Percentiles rank a stretch among this genome's conserved stretches.
phyloP scores from a whole-genome alignment of 2,888 invertebrate species.

The Lasioglossum oenotherae region DNA sequence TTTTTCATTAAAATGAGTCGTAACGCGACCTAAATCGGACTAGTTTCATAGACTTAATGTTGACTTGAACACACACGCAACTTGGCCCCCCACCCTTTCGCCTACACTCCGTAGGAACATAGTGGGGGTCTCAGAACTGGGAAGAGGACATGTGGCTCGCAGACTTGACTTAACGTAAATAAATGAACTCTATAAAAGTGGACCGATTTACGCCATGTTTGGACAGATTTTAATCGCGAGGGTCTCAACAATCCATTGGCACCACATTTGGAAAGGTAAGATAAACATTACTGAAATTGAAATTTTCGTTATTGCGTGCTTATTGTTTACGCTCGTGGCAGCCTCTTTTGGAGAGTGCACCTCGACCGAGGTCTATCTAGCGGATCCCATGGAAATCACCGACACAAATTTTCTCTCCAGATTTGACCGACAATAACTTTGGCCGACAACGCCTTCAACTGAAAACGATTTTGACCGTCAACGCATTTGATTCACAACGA shows the following conservation, averaged over 20 bases:
- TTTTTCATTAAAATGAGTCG: neutral
- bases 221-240: neutral
- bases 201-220: neutral
- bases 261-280: neutral
- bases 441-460: too few relatives aligned
- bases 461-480: too few relatives aligned
- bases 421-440: too few relatives aligned
- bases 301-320: neutral
- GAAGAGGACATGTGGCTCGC: neutral
- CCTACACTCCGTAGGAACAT: neutral
- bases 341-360: too few relatives aligned
- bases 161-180: neutral
- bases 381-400: too few relatives aligned
- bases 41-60: neutral
- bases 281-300: neutral
- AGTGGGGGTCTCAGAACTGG: neutral
- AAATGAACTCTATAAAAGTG: neutral
- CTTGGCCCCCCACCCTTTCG: neutral
- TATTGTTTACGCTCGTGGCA: too few relatives aligned
- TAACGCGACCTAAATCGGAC: neutral
- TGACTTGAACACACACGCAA: neutral
- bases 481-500: too few relatives aligned
- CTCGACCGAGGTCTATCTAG: too few relatives aligned
- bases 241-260: neutral
- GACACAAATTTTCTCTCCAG: too few relatives aligned